These are phyloP conservation scores for Lipophrys pholis DNA, from an alignment of 2,113 vertebrate species.

Conservation along the genomic window DNA sequence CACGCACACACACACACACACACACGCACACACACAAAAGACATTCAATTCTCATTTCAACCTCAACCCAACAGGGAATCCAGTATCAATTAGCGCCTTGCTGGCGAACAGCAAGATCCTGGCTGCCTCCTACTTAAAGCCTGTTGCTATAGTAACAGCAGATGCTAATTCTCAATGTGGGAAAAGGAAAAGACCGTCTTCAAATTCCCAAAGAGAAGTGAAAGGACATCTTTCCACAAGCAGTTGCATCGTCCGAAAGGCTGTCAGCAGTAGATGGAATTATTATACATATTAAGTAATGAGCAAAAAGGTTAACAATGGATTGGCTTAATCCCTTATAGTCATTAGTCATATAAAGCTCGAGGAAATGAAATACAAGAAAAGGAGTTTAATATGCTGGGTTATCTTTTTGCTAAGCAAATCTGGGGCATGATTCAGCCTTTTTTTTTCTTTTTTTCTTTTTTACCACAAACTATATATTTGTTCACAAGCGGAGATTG, in stretches of 20 bases:
- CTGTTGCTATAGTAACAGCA: conserved; percentile 74
- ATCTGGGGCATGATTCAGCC: not conserved
- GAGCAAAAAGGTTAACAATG: conserved; percentile 12
- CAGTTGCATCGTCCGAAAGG: conserved; percentile 27
- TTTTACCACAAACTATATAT: not conserved
- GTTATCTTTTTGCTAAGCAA: not conserved
- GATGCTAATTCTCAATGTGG: conserved; percentile 53
- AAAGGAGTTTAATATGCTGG: not conserved
- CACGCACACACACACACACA: too few relatives aligned
- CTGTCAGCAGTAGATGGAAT: conserved; percentile 32
- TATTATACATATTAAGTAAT: conserved; percentile 28
- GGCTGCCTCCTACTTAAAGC: conserved; percentile 59
- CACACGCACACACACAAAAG: too few relatives aligned
- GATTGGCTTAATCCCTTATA: conserved; percentile 10
- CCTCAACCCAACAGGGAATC: conserved; percentile 35
- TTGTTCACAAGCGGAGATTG: not conserved
- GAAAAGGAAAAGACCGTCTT: conserved; percentile 16
- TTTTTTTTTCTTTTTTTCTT: too few relatives aligned
- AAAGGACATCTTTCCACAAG: conserved; percentile 13
- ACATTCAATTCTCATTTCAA: conserved; percentile 23
- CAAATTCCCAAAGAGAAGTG: conserved; percentile 9
- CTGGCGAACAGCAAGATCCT: conserved; percentile 49
- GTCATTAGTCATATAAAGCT: conserved; percentile 2
- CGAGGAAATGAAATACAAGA: conserved; percentile 6
- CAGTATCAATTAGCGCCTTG: conserved; percentile 76